Percentiles rank a stretch among this genome's conserved stretches.
phyloP scores from a whole-genome alignment of 1,140 invertebrate species.

The Micrasema minimum region DNA sequence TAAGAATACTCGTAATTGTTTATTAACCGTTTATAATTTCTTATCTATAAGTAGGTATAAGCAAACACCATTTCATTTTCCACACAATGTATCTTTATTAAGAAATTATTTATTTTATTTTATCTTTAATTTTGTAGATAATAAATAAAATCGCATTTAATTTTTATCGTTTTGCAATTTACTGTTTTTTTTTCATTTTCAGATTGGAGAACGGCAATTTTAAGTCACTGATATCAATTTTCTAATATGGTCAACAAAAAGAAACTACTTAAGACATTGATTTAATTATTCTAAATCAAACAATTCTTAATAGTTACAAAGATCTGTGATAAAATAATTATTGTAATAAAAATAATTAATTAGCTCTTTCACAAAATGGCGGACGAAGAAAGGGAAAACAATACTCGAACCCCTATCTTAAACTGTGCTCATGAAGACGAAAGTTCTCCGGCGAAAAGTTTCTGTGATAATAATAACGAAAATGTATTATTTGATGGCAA shows the following conservation, averaged over 20 bases:
- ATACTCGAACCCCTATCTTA: no score
- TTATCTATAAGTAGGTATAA: no score
- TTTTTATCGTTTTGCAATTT: neutral
- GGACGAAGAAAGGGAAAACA: neutral
- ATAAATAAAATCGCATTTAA: no score
- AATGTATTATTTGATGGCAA: neutral
- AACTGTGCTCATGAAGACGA: no score
- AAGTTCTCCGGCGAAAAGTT: no score
- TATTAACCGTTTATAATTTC: no score
- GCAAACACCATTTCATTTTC: no score
- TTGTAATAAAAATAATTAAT: neutral
- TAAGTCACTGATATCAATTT: neutral
- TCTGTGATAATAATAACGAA: neutral
- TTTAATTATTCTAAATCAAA: neutral
- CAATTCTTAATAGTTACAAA: neutral
- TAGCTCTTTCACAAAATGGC: conserved; percentile 6
- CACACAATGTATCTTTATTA: no score
- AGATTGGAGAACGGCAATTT: neutral
- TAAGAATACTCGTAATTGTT: no score
- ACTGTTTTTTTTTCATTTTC: neutral
- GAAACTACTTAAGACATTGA: neutral
- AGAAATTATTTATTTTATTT: no score
- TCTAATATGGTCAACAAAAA: conserved; percentile 25
- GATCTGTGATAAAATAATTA: neutral
- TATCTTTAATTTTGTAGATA: no score